Percentiles rank a stretch among this genome's conserved stretches.
These are phyloP conservation scores for Brachionus koreanus DNA, from an alignment of 1,140 invertebrate species.

Conservation along the genomic window DNA sequence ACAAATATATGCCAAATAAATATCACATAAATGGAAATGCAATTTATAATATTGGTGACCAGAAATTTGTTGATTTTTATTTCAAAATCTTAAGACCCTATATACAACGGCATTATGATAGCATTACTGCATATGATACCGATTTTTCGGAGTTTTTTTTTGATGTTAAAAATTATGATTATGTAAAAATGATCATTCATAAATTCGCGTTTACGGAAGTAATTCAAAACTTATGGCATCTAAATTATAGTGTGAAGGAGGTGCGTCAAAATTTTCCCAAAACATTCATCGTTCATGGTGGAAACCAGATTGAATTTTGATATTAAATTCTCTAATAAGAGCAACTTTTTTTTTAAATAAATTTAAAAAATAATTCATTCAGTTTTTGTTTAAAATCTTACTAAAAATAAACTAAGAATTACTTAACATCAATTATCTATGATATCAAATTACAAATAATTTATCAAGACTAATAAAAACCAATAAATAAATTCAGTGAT, in stretches of 20 bases:
- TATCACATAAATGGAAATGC: conserved; percentile 44
- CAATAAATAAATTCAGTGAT: too few relatives aligned
- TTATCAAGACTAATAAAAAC: too few relatives aligned
- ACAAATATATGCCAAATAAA: conserved; percentile 35
- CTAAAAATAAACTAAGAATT: too few relatives aligned
- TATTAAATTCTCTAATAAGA: not conserved
- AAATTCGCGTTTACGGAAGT: conserved; percentile 22
- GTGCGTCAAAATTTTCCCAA: not conserved
- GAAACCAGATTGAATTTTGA: conserved; percentile 4
- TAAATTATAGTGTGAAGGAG: not conserved
- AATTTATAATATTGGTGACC: conserved; percentile 34
- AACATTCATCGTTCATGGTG: conserved; percentile 35
- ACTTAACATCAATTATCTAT: too few relatives aligned
- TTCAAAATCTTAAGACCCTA: conserved; percentile 32
- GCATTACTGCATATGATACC: conserved; percentile 35
- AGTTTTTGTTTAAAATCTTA: not conserved
- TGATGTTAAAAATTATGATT: conserved; percentile 4
- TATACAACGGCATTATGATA: not conserved
- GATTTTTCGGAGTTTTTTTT: conserved; percentile 30
- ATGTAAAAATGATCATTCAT: not conserved
- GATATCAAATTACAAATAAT: too few relatives aligned
- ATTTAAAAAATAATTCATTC: not conserved
- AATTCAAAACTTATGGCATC: conserved; percentile 23
- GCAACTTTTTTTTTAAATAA: not conserved
- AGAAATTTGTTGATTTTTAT: conserved; percentile 28